Conservation (phyloP, 2,888 invertebrate species). For the Chromoteleia sp. region DNA sequence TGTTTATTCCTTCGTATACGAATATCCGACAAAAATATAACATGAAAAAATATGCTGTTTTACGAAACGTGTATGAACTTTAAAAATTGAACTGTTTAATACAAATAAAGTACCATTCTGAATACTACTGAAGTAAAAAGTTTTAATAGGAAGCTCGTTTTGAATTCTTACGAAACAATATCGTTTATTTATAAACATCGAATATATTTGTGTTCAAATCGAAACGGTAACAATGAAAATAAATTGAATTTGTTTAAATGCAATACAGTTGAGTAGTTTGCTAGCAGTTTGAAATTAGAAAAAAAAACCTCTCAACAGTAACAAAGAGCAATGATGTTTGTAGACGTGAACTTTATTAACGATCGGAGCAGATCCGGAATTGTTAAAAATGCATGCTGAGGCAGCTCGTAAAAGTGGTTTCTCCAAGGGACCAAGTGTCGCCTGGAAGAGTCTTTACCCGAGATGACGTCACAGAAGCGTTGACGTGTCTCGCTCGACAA, state of each 20-base stretch:
- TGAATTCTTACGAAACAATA: constrained; percentile 19
- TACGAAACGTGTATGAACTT: background rate
- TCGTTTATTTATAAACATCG: constrained; percentile 32
- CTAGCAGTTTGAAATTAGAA: constrained; percentile 10
- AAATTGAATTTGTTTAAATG: constrained; percentile 38
- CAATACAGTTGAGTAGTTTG: constrained; percentile 1
- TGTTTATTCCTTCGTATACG: too few species aligned
- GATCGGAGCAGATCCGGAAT: constrained; percentile 14
- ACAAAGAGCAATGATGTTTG: constrained; percentile 30
- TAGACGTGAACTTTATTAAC: constrained; percentile 53
- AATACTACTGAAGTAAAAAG: constrained; percentile 10
- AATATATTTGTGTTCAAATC: too few species aligned
- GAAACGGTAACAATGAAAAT: constrained; percentile 8
- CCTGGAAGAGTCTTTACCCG: constrained; percentile 33
- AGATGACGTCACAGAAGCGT: constrained; percentile 52
- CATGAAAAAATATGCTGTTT: background rate
- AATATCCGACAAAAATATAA: too few species aligned
- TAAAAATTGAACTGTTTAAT: constrained; percentile 4
- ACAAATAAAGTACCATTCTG: background rate
- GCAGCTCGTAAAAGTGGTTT: constrained; percentile 56
- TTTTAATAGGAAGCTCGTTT: constrained; percentile 32
- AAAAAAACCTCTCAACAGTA: constrained; percentile 1
- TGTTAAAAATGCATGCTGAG: constrained; percentile 59
- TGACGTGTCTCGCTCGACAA: constrained; percentile 69
- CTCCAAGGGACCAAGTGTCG: constrained; percentile 36